These are phyloP conservation scores for Leptodirus hochenwartii DNA, from an alignment of 2,888 invertebrate species.

Conservation along the genomic window DNA sequence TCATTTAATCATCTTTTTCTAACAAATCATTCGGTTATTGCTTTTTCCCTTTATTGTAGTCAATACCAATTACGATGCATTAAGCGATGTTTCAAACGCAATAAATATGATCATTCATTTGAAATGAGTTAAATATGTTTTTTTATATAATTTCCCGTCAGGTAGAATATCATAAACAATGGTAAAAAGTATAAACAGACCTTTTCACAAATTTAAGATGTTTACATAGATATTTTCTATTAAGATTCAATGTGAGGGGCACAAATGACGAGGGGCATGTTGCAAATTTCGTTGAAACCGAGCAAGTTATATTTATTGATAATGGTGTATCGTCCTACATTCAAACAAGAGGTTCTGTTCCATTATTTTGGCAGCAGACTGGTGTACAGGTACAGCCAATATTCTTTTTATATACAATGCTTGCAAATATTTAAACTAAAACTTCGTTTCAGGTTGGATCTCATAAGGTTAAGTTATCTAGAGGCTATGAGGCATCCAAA, in stretches of 20 bases:
- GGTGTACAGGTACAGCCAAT: conserved; percentile 57
- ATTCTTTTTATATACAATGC: conserved; percentile 1
- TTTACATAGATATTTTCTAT: no score
- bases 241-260: conserved; percentile 90
- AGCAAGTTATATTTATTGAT: conserved; percentile 88
- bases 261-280: conserved; percentile 98
- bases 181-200: no score
- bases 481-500: conserved; percentile 86
- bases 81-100: no score
- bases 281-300: conserved; percentile 99
- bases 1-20: no score
- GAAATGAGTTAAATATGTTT: no score
- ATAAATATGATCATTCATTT: no score
- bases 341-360: conserved; percentile 91
- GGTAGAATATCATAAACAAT: no score
- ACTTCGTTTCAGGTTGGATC: conserved; percentile 59
- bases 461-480: conserved; percentile 92
- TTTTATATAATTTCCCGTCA: no score
- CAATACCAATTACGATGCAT: no score
- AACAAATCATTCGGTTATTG: no score
- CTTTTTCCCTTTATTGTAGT: no score
- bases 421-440: conserved; percentile 4
- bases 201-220: no score
- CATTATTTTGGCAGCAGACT: conserved; percentile 98
- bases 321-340: conserved; percentile 79